Conservation (phyloP, 64 coral and sea anemone species). For the Porites lutea region DNA sequence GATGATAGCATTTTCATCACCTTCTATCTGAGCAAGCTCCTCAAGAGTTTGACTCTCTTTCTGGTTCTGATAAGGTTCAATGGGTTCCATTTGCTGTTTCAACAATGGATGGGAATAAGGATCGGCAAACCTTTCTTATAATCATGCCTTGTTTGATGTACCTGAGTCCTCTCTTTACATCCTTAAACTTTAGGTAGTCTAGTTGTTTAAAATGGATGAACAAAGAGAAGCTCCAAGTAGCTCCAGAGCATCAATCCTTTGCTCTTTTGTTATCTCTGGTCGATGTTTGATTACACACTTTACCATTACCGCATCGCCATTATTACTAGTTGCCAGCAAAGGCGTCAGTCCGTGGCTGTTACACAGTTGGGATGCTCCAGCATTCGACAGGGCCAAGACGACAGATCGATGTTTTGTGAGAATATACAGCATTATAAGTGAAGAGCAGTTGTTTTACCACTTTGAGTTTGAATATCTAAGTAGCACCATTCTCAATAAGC, state of each 20-base stretch:
- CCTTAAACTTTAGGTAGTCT: no score
- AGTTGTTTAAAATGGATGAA: slow-evolving; percentile 31
- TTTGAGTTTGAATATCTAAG: no score
- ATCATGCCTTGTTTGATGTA: slow-evolving; percentile 42
- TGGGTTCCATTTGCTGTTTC: slow-evolving; percentile 12
- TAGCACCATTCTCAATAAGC: no score
- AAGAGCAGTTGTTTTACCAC: no score
- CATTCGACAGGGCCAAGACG: no score
- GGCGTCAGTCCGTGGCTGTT: no score
- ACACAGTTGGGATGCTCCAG: no score
- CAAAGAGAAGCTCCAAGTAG: not conserved
- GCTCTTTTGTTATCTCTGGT: slow-evolving; percentile 20
- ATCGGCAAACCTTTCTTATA: slow-evolving; percentile 21
- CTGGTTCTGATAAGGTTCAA: slow-evolving; percentile 45
- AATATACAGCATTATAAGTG: no score
- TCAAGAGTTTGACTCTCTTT: slow-evolving; percentile 44
- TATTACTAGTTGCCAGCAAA: no score
- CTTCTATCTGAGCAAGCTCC: slow-evolving; percentile 44
- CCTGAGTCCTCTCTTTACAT: slow-evolving; percentile 25
- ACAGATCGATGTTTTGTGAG: no score
- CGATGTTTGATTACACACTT: slow-evolving; percentile 25
- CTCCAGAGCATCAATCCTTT: not conserved
- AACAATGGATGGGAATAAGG: not conserved
- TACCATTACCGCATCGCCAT: no score
- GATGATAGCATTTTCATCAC: slow-evolving; percentile 13